Evolutionary conservation across 2,113 vertebrate species (phyloP).

Genomic region (Oncorhynchus clarkii): DNA sequence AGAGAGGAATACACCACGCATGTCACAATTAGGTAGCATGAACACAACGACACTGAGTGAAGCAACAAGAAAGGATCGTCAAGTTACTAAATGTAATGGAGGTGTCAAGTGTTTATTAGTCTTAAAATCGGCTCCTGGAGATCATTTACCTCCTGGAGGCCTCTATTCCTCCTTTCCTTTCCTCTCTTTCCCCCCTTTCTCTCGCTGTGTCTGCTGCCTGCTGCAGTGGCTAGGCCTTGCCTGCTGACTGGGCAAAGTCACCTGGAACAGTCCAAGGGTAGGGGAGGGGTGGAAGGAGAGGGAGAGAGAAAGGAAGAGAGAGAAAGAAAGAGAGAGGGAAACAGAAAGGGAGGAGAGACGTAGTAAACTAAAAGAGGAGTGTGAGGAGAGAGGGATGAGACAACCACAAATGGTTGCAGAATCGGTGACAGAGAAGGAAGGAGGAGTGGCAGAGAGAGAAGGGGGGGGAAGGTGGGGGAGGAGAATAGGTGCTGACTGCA

Average conservation of each 20-base stretch:
- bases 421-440: background rate
- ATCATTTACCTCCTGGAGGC: conserved; percentile 29
- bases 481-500: background rate
- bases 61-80: background rate
- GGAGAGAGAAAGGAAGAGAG: background rate
- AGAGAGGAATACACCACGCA: too few relatives aligned
- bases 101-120: background rate
- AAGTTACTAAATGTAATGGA: conserved; percentile 31
- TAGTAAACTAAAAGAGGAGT: background rate
- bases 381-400: background rate
- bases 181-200: conserved; percentile 10
- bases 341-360: conserved; percentile 5
- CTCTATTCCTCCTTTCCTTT: background rate
- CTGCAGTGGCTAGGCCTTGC: conserved; percentile 60
- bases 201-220: conserved; percentile 33
- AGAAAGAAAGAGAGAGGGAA: background rate
- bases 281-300: conserved; percentile 15
- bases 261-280: conserved; percentile 46
- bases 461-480: background rate
- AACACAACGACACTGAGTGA: too few relatives aligned
- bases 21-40: too few relatives aligned
- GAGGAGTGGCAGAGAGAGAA: background rate
- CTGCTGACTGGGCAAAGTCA: conserved; percentile 74
- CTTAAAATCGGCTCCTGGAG: conserved; percentile 23
- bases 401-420: background rate